phyloP scores from a whole-genome alignment of 2,113 vertebrate species.

The Nansenia antarctica region DNA sequence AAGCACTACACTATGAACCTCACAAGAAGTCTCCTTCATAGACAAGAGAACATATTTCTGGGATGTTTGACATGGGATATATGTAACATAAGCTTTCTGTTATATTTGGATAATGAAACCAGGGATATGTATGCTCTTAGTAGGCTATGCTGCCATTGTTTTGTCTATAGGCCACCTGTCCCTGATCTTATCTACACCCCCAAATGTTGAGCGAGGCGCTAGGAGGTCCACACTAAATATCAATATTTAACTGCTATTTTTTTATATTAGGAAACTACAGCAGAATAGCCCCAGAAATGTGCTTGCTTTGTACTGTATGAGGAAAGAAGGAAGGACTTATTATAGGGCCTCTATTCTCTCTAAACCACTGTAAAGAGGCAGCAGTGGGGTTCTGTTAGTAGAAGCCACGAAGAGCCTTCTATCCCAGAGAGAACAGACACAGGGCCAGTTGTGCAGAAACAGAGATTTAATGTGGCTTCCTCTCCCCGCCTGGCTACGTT shows the following conservation, averaged over 20 bases:
- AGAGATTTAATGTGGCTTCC: slow-evolving; percentile 83
- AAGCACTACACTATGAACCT: background rate
- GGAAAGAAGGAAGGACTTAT: background rate
- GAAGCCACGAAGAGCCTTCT: slow-evolving; percentile 53
- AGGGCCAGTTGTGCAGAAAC: slow-evolving; percentile 82
- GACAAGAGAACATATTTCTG: background rate
- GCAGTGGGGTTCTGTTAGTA: slow-evolving; percentile 28
- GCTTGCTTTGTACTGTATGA: background rate
- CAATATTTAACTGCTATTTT: background rate
- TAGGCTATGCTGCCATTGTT: background rate
- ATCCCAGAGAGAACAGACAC: slow-evolving; percentile 70
- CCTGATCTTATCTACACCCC: background rate
- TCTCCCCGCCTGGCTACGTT: slow-evolving; percentile 80
- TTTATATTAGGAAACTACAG: background rate
- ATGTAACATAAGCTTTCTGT: no score
- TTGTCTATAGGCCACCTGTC: background rate
- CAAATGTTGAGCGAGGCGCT: background rate
- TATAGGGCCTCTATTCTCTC: background rate
- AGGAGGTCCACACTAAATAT: background rate
- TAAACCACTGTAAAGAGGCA: background rate
- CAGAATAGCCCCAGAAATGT: background rate
- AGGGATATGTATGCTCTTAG: background rate
- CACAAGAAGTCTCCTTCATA: background rate
- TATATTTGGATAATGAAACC: background rate
- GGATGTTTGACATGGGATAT: no score